These are phyloP conservation scores for Cossypha dichroa DNA, from an alignment of 2,797 vertebrate genomes.

Conservation along the genomic window DNA sequence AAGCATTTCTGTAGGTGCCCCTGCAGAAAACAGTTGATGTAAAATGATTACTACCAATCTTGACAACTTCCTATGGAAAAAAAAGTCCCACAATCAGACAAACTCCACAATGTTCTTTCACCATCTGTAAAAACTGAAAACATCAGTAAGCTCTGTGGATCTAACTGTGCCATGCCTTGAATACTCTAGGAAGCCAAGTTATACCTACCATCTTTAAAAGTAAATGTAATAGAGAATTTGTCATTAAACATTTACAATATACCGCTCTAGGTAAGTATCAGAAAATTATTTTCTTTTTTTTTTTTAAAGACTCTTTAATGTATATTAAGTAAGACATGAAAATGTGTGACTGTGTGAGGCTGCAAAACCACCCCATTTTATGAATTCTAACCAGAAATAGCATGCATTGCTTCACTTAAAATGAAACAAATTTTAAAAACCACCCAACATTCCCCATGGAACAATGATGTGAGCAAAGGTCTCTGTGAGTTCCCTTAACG, in stretches of 20 bases:
- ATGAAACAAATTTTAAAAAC: not conserved
- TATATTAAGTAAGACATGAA: not conserved
- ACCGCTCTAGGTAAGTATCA: not conserved
- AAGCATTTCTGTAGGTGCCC: not conserved
- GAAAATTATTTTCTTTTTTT: not conserved
- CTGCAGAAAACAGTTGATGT: not conserved
- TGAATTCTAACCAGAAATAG: not conserved
- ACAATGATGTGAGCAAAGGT: conserved; percentile 6
- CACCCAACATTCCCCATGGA: not conserved
- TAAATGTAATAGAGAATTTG: not conserved
- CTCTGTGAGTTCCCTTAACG: not conserved
- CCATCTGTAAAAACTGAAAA: not conserved
- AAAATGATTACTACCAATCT: not conserved
- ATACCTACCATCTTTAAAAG: not conserved
- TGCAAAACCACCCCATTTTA: not conserved
- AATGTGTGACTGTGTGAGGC: not conserved
- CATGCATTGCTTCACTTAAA: not conserved
- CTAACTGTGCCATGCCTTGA: not conserved
- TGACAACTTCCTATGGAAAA: not conserved
- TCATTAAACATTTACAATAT: not conserved
- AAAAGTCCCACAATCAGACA: not conserved
- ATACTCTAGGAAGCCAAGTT: not conserved
- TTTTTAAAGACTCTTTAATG: not conserved
- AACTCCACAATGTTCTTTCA: not conserved
- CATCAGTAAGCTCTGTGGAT: not conserved